Evolutionary conservation across 2,797 vertebrate genomes (phyloP).

Genomic region (Pithecia hirsuta): DNA sequence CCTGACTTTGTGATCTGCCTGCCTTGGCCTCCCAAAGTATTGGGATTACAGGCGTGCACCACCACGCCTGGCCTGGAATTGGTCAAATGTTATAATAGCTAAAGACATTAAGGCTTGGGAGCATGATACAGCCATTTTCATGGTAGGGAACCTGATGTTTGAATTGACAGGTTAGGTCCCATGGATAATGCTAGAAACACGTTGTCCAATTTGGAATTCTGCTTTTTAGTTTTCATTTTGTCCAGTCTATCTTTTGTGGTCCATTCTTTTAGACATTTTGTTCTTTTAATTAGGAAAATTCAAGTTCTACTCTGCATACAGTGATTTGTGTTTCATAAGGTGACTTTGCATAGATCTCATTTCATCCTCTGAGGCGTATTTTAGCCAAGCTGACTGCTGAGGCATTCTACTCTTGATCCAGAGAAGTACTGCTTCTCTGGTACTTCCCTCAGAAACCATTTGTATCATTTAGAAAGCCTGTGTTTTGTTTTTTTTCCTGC

Average conservation of each 20-base stretch:
- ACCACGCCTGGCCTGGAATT: neutral
- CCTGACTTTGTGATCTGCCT: too few relatives aligned
- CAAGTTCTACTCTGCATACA: neutral
- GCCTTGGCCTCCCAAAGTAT: too few relatives aligned
- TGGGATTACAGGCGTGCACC: too few relatives aligned
- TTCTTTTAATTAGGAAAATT: neutral
- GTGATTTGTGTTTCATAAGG: neutral
- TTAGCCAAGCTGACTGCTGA: neutral
- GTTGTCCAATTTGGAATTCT: neutral
- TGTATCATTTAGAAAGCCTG: neutral
- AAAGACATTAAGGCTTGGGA: neutral
- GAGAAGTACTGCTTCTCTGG: neutral
- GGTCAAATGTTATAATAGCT: neutral
- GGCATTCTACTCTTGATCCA: neutral
- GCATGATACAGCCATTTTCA: fast-evolving
- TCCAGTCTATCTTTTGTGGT: neutral
- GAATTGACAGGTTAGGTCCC: neutral
- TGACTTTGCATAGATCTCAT: neutral
- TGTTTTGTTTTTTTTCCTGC: neutral
- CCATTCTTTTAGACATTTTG: neutral
- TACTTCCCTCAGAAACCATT: neutral
- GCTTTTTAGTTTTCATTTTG: neutral
- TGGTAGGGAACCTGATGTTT: neutral
- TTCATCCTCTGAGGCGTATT: neutral
- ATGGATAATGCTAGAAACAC: neutral